phyloP scores from a whole-genome alignment of 2,113 vertebrate species.

The Xiphophorus hellerii region DNA sequence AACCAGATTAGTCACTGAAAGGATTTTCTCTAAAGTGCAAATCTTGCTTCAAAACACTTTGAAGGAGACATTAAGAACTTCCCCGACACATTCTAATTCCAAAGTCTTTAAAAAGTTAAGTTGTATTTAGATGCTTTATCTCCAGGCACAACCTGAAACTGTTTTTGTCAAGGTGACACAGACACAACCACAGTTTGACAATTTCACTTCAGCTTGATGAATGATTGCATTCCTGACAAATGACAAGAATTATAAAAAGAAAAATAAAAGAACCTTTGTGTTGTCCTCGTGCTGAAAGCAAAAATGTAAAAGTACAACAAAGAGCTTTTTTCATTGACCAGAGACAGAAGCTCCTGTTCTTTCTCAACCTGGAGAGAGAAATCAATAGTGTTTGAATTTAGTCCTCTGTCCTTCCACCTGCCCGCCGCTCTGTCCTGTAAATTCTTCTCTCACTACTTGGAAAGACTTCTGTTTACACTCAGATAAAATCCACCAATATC shows the following conservation, averaged over 20 bases:
- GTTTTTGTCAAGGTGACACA: slow-evolving; percentile 31
- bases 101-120: slow-evolving; percentile 26
- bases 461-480: slow-evolving; percentile 46
- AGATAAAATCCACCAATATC: slow-evolving; percentile 23
- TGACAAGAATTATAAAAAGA: slow-evolving; percentile 27
- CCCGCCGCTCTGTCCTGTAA: slow-evolving; percentile 29
- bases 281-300: slow-evolving; percentile 51
- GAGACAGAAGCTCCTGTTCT: slow-evolving; percentile 61
- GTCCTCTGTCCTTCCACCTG: slow-evolving; percentile 23
- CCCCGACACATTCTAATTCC: slow-evolving; percentile 15
- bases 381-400: slow-evolving; percentile 61
- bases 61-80: slow-evolving; percentile 37
- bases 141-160: neutral
- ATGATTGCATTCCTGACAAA: slow-evolving; percentile 45
- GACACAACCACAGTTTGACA: slow-evolving; percentile 26
- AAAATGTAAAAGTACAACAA: slow-evolving; percentile 56
- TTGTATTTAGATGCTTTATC: slow-evolving; percentile 11
- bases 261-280: slow-evolving; percentile 48
- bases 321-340: slow-evolving; percentile 39
- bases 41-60: slow-evolving; percentile 28
- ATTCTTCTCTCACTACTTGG: slow-evolving; percentile 58
- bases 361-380: slow-evolving; percentile 55
- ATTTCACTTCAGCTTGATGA: slow-evolving; percentile 38
- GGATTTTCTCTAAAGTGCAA: slow-evolving; percentile 28
- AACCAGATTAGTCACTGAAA: slow-evolving; percentile 22